Base-by-base conservation (phyloP, 2,797 vertebrate genomes). In the Notolabrus celidotus region DNA sequence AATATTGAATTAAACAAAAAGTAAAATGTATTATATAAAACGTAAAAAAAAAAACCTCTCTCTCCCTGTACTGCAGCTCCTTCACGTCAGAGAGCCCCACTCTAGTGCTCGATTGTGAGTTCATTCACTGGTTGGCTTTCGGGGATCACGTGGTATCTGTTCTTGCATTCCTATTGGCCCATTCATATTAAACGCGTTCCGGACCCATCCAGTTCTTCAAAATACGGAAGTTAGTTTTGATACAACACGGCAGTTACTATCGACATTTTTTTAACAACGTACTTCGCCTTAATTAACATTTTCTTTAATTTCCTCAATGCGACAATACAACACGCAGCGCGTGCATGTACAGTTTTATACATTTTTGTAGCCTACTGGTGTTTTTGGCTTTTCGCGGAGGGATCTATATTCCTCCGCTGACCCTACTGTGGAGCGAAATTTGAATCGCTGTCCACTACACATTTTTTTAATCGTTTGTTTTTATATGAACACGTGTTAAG, bases 151-250 rank as follows among this genome's bases (percentile, higher is more conserved):
- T 89, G 91, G 58, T 34, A 7, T 7, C 0, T 0, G 0, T 1
- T 49, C 23, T 33, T 19, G 27, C 16, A 15, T 64, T 71, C 17
- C 51, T 62, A 94, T 95, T 95, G 93, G 94, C 27, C 66, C 53
- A 79, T 95, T 95, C 89, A 86, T 92, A 94, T 85, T 72, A 65
- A 80, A 79, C 43, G 19, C 89, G 86, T 77, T 79, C 86, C 63
- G 68, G 23, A 50, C 9, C 0, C 14, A 22, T 34, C 10, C 3
- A 50, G 8, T 1, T 1, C 7, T 56, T 36, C n/a, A 52, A 23
- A 62, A 73, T 17, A 51, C 58, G 68, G 53, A 72, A 87, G 73
- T 72, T 89, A 89, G 86, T 71, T 43, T 16, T 5, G 20, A 11
- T 5, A 1, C 2, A 2, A 1, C 22, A 66, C 9, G 20, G 4